Evolutionary conservation across 2,888 invertebrate species (phyloP).

Genomic region (Neria commutata): DNA sequence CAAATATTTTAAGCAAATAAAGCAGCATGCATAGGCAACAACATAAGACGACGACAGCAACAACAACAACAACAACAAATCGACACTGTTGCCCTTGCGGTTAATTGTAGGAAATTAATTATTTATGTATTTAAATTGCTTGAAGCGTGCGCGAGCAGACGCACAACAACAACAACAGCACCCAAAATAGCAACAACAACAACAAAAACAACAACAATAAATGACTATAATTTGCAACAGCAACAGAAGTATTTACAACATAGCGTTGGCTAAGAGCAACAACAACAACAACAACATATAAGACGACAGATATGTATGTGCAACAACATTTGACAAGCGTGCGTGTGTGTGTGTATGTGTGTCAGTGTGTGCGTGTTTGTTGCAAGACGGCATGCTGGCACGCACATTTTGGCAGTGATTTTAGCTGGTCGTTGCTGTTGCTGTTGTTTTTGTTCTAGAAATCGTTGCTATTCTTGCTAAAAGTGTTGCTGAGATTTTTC

Average conservation of each 20-base stretch:
- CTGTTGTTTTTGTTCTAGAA: background rate
- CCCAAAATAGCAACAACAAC: background rate
- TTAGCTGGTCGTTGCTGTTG: background rate
- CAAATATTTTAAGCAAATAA: constrained; percentile 9
- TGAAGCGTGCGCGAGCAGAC: constrained; percentile 34
- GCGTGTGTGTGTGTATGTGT: background rate
- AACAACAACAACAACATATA: constrained; percentile 6
- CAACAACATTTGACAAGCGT: background rate
- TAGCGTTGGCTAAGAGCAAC: background rate
- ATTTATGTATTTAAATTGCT: constrained; percentile 61
- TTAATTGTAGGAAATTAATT: constrained; percentile 60
- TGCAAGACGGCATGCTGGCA: too few species aligned
- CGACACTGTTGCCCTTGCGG: constrained; percentile 42
- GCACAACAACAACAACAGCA: background rate
- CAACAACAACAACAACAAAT: constrained; percentile 17
- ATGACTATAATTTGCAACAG: background rate
- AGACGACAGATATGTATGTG: background rate
- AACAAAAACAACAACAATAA: background rate
- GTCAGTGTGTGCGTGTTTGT: background rate
- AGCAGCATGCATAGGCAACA: constrained; percentile 19
- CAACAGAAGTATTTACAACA: background rate
- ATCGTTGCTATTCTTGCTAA: too few species aligned
- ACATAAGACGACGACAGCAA: constrained; percentile 20
- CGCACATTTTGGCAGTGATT: background rate
- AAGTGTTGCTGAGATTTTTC: background rate